These are phyloP conservation scores for Etheostoma cragini DNA, from an alignment of 2,113 vertebrate species.

Conservation along the genomic window DNA sequence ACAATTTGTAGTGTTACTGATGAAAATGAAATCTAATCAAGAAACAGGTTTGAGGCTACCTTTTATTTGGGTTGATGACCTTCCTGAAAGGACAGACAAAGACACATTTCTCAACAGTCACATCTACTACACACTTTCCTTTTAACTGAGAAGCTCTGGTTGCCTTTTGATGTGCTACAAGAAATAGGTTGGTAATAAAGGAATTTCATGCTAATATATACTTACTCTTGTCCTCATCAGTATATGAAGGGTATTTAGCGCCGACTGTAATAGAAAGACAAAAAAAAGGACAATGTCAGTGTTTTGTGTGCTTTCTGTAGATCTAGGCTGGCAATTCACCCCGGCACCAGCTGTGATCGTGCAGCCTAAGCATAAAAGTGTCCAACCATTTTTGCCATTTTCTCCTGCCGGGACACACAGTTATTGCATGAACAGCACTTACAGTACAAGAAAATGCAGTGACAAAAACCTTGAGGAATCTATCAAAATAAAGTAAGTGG, in stretches of 20 bases:
- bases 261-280: constrained; percentile 2
- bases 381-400: constrained; percentile 25
- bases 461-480: constrained; percentile 17
- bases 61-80: constrained; percentile 64
- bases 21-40: constrained; percentile 58
- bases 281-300: constrained; percentile 28
- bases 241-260: constrained; percentile 41
- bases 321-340: constrained; percentile 24
- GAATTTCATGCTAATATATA: constrained; percentile 59
- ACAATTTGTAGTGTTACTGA: constrained; percentile 45
- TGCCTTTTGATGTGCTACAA: constrained; percentile 61
- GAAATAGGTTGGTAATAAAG: constrained; percentile 53
- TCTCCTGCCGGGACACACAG: constrained; percentile 22
- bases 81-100: constrained; percentile 40
- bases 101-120: constrained; percentile 40
- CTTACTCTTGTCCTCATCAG: constrained; percentile 34
- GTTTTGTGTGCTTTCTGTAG: constrained; percentile 13
- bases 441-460: not conserved
- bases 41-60: constrained; percentile 39
- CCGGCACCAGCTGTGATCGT: constrained; percentile 27
- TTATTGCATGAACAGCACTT: constrained; percentile 8
- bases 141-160: constrained; percentile 2
- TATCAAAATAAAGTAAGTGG: constrained; percentile 22
- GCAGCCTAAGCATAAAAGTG: constrained; percentile 55
- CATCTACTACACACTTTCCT: constrained; percentile 33